Evolutionary conservation across 2,113 vertebrate species (phyloP), one percentile per base, ranked within the genome.

Genomic region (Canis aureus): DNA sequence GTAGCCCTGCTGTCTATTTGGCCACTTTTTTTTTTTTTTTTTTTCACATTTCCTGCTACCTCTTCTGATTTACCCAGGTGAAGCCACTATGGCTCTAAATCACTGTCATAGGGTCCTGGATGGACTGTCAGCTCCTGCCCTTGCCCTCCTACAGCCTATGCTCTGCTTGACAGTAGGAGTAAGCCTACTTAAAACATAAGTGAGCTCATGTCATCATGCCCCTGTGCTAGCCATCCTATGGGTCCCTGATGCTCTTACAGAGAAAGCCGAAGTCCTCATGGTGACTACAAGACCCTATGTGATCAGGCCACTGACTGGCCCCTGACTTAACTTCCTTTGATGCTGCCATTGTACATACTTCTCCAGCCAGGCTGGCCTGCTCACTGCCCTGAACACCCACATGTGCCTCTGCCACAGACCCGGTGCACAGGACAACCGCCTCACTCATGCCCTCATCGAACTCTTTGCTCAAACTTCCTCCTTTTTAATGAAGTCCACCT

Each of bases 131-230:
- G 51, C 25, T 67, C 11, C 15, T 3, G 3, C 19, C 7, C 19
- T 49, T 23, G 6, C 8, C 60, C 13, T 53, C 53, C 53, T 1
- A 22, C 3, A 11, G 23, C 38, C 38, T 69, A 8, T 3, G 6
- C 11, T n/a, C 51, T 19, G n/a, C 19, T 15, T 49, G 15, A 87
- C 7, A 35, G 35, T 35, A 27, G 35, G 43, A 59, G 13, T 13
- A 11, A 80, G 19, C 20, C 27, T 53, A 6, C 38, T 38, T 35
- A 60, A 81, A 80, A 35, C 29, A 49, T 11, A 35, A 81, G 64
- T 0, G 0, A 51, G 15, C 12, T 43, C 7, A 8, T 32, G 0
- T 25, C n/a, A 13, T 4, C n/a, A 13, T 4, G 10, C 16, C 15
- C 49, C 8, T 88, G 35, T 53, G 59, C n/a, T 49, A 55, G n/a